phyloP scores from a whole-genome alignment of 2,888 invertebrate species.

The Falcaria lacertinaria region DNA sequence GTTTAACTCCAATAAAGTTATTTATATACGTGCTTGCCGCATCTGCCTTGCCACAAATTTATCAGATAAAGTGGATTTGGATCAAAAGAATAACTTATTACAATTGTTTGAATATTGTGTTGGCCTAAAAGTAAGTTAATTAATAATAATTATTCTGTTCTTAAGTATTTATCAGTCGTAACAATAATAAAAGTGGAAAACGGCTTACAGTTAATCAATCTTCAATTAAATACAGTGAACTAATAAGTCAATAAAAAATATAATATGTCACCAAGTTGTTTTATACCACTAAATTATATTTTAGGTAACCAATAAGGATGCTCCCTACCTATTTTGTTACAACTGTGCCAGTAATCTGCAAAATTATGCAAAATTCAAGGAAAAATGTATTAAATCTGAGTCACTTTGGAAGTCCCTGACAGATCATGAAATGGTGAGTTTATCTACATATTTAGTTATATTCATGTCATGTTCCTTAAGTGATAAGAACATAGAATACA shows the following conservation, averaged over 20 bases:
- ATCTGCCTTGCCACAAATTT: constrained; percentile 33
- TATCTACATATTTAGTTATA: background rate
- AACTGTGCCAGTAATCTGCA: constrained; percentile 30
- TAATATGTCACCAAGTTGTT: no score
- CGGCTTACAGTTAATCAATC: no score
- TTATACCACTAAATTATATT: background rate
- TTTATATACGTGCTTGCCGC: constrained; percentile 28
- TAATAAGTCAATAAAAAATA: no score
- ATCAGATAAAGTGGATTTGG: constrained; percentile 18
- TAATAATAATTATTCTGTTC: background rate
- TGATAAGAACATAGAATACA: no score
- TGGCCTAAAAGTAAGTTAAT: constrained; percentile 37
- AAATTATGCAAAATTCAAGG: constrained; percentile 35
- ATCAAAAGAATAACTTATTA: constrained; percentile 25
- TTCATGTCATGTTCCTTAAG: no score
- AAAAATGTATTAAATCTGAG: constrained; percentile 34
- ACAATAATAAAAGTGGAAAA: no score
- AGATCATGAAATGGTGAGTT: constrained; percentile 12
- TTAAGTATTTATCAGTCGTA: no score
- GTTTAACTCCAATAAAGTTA: background rate
- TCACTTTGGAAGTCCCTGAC: constrained; percentile 31
- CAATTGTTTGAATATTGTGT: constrained; percentile 37
- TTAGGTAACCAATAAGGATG: constrained; percentile 15
- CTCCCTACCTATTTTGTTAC: constrained; percentile 14
- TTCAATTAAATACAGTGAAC: no score